Evolutionary conservation across 2,113 vertebrate genomes (phyloP), one percentile per base, ranked within the genome.

Genomic region (Thymallus thymallus): DNA sequence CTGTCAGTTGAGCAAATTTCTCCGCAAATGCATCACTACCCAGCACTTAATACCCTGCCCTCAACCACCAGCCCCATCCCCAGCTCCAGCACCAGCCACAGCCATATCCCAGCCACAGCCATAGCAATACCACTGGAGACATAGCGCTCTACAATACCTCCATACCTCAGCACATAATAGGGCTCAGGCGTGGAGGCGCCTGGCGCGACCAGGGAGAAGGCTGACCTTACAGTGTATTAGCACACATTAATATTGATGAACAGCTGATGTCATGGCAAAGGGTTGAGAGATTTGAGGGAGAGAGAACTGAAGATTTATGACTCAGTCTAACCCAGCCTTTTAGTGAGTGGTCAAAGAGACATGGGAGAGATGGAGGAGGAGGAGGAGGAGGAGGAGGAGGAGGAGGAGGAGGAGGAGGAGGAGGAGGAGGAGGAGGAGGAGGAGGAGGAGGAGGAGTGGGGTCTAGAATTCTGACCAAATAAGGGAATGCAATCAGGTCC

Each of bases 211-310:
- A 23, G 22, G 61, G 10, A 23, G 22, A 23, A 14, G 61, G 10
- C 20, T 7, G 56, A 60, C 56, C 6, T 20, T 60, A 12, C 61
- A 30, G 61, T 63, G 13, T 63, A 63, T 63, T 63, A 63, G 24
- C 61, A 63, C 61, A 29, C 61, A 63, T 63, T 29, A 63, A 63
- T 63, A 63, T 63, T 26, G 24, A 63, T 63, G 24, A 63, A n/a
- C 22, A 26, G 12, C 61, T 63, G 61, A 29, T 63, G 22, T 61
- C 60, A 61, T 61, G 61, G 23, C 24, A 3, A 14, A 16, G 14
- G 14, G 12, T 24, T 14, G n/a, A 63, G 23, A 24, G 61, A 30
- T 12, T 63, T 29, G 12, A 1, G 10, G 16, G 48, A 13, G 48
- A 60, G 56, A 60, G 56, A 60, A 20, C 5, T 23, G 5, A 22